Conservation (phyloP, 35 echinoderm and acorn worm species). For the Patiria miniata region DNA sequence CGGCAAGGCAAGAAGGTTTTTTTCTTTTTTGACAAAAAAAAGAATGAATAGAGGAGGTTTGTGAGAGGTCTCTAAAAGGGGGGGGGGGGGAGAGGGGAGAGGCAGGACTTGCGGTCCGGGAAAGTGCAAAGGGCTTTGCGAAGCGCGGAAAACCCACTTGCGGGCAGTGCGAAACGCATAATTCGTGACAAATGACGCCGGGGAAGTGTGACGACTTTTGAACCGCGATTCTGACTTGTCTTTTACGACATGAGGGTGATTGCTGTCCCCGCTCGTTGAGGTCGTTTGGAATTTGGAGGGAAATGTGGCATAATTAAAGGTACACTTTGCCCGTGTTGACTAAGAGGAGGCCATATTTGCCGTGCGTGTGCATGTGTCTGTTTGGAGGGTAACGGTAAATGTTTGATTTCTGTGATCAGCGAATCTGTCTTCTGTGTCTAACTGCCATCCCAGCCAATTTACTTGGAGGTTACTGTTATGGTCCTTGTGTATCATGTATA, state of each 20-base stretch:
- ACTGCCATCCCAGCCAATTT: too few relatives aligned
- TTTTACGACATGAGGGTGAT: too few relatives aligned
- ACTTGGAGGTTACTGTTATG: too few relatives aligned
- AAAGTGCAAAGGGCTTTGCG: slow-evolving; percentile 13
- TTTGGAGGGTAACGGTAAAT: neutral
- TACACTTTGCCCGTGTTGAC: slow-evolving; percentile 7
- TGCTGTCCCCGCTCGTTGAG: neutral
- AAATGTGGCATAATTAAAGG: slow-evolving; percentile 23
- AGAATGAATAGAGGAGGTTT: neutral
- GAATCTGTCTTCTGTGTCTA: too few relatives aligned
- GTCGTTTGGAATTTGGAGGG: neutral
- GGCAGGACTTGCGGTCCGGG: neutral
- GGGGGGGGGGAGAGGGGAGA: neutral
- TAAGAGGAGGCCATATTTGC: neutral
- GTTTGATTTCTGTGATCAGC: neutral
- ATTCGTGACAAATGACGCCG: slow-evolving; percentile 10
- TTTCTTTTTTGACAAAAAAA: too few relatives aligned
- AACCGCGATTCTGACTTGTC: neutral
- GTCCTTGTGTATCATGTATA: too few relatives aligned
- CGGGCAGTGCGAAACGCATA: slow-evolving; percentile 8
- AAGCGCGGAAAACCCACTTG: neutral
- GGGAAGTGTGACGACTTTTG: slow-evolving; percentile 11
- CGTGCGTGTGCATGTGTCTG: neutral
- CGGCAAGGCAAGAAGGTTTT: neutral
- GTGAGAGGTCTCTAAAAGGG: neutral